A percentile compares a stretch with the other conserved stretches of the same genome.
Evolutionary conservation across 2,888 invertebrate genomes (phyloP).

Genomic region (Ecliptopera silaceata): DNA sequence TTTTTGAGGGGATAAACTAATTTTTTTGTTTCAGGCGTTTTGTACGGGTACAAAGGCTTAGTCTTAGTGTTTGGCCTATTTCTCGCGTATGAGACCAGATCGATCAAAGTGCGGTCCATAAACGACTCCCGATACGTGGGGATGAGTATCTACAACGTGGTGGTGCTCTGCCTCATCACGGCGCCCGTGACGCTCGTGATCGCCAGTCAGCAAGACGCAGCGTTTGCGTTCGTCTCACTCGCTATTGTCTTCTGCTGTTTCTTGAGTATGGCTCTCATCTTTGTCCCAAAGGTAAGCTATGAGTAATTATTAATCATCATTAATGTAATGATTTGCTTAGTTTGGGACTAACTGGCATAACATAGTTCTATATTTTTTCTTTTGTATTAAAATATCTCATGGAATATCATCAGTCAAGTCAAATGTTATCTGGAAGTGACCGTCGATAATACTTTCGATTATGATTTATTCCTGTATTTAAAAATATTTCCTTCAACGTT

Average conservation of each 20-base stretch:
- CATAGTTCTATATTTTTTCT: too few species aligned
- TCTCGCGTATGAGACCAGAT: conserved; percentile 98
- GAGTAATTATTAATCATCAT: too few species aligned
- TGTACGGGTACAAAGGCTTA: conserved; percentile 98
- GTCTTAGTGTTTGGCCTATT: conserved; percentile 98
- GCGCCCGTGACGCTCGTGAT: conserved; percentile 99
- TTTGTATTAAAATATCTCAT: too few species aligned
- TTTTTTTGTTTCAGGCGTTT: conserved; percentile 86
- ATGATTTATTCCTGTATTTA: too few species aligned
- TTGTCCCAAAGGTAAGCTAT: conserved; percentile 94
- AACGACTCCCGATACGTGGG: conserved; percentile 99
- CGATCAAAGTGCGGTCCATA: conserved; percentile 97
- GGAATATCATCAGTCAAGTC: too few species aligned
- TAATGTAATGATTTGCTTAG: too few species aligned
- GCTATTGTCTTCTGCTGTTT: conserved; percentile 99
- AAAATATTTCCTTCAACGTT: too few species aligned
- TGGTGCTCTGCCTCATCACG: conserved; percentile 98
- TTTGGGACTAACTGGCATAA: too few species aligned
- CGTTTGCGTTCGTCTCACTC: conserved; percentile 97
- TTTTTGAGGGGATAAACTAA: background rate
- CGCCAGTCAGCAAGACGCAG: conserved; percentile 98
- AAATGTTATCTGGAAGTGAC: too few species aligned
- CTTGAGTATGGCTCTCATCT: conserved; percentile 98
- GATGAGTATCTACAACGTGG: conserved; percentile 99
- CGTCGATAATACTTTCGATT: too few species aligned